Evolutionary conservation across 2,113 vertebrate species (phyloP), one percentile per base, ranked within the genome.

Genomic region (Brienomyrus brachyistius): DNA sequence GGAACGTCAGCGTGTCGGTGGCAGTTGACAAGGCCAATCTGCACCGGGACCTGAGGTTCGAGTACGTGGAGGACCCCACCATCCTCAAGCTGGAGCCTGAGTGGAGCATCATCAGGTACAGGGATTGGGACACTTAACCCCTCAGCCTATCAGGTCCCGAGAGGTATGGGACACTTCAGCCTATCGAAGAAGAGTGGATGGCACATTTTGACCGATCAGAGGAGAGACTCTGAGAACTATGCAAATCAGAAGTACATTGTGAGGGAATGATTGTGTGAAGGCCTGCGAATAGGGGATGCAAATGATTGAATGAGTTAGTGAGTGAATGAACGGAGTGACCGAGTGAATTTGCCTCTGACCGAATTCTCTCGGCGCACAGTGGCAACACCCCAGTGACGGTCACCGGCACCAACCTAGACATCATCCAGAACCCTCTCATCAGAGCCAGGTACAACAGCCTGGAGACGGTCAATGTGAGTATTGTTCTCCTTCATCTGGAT

Each of bases 21-120:
- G 97, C 97, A 52, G 97, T 99, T 90, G 98, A 99, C 95, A 97
- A 95, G 88, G 97, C 98, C 52, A 97, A 96, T 90, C 97, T 98
- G 77, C 97, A 96, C 83, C 97, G 96, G 90, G 97, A 99, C 90
- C 94, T 99, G 89, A 95, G 95, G 45, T 99, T 98, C 92, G 97
- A 99, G 90, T 99, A 98, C 0, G 96, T 98, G 88, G 98, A 99
- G 70, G 98, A 99, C 89, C 98, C 98, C 56, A 98, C 97, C 70
- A 97, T 99, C 88, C 94, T 96, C 90, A 97, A 96, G 92, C 97
- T 99, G 0, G 98, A 99, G 92, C 98, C 98, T 0, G 98, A 99
- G 90, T 99, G 98, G 98, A 99, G 98, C 95, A 99, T 99, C 52
- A 95, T 97, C 94, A 99, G 98, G 98, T 99, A 92, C 1, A 51